Evolutionary conservation across 2,888 invertebrate species (phyloP).

Genomic region (Lutraria lutraria): DNA sequence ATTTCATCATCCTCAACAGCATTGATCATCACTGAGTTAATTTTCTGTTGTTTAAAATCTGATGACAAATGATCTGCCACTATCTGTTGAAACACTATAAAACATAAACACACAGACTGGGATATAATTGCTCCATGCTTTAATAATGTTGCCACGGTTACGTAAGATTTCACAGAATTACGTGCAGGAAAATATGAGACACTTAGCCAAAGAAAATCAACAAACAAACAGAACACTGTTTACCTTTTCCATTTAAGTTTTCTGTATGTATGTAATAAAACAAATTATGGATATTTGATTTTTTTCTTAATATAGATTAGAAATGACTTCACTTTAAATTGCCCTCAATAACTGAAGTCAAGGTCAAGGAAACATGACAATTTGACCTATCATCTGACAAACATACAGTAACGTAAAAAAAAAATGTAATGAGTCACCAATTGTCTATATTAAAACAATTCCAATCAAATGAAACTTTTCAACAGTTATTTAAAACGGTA

Average conservation of each 20-base stretch:
- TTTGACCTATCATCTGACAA: background rate
- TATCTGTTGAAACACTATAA: background rate
- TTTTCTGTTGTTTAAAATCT: background rate
- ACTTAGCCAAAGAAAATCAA: constrained; percentile 26
- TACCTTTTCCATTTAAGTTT: constrained; percentile 99
- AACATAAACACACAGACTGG: constrained; percentile 14
- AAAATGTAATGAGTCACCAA: too few relatives aligned
- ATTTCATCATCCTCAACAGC: background rate
- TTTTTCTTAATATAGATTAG: background rate
- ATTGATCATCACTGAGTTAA: background rate
- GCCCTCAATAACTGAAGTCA: background rate
- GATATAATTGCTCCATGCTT: constrained; percentile 11
- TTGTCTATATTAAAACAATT: too few relatives aligned
- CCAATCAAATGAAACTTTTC: too few relatives aligned
- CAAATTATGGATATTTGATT: background rate
- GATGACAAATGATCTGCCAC: background rate
- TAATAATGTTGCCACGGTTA: background rate
- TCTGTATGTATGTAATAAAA: constrained; percentile 88
- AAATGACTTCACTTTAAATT: background rate
- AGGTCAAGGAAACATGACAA: background rate
- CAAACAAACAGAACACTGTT: constrained; percentile 82
- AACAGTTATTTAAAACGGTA: too few relatives aligned
- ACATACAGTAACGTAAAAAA: too few relatives aligned
- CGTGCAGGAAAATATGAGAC: constrained; percentile 35
- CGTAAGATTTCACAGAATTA: background rate